Conservation (phyloP, 2,888 invertebrate species). For the Leucoptera coffeella region DNA sequence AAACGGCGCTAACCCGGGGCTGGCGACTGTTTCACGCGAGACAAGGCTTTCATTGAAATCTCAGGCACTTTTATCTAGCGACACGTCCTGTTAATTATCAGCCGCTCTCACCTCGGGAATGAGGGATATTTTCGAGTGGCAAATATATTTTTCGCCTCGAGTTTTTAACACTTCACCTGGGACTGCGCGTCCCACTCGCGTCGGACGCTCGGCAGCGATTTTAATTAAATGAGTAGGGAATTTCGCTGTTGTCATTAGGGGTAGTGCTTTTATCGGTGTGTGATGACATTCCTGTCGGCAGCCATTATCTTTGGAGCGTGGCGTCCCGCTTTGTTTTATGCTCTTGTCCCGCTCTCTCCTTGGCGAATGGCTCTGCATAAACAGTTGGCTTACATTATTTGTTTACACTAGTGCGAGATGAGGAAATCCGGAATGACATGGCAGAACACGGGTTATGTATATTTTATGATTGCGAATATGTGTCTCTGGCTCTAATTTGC, state of each 20-base stretch:
- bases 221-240: constrained; percentile 41
- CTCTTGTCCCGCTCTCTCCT: too few relatives aligned
- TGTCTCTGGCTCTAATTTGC: too few relatives aligned
- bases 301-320: constrained; percentile 14
- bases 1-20: too few relatives aligned
- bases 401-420: too few relatives aligned
- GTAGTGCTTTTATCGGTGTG: constrained; percentile 13
- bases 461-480: too few relatives aligned
- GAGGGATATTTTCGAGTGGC: constrained; percentile 27
- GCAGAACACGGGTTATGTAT: too few relatives aligned
- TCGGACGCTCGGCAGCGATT: constrained; percentile 20
- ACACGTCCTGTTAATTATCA: constrained; percentile 52
- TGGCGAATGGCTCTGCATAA: too few relatives aligned
- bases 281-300: constrained; percentile 11
- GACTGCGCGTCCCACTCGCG: too few relatives aligned
- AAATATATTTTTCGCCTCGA: constrained; percentile 5
- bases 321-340: too few relatives aligned
- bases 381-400: too few relatives aligned
- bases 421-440: too few relatives aligned
- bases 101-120: constrained; percentile 31
- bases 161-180: constrained; percentile 47
- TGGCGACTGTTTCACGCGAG: too few relatives aligned
- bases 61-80: constrained; percentile 41
- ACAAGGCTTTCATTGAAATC: constrained; percentile 44
- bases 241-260: constrained; percentile 17